Evolutionary conservation across 1,140 invertebrate genomes (phyloP), one percentile per base, ranked within the genome.

Genomic region (Monomorium pharaonis): DNA sequence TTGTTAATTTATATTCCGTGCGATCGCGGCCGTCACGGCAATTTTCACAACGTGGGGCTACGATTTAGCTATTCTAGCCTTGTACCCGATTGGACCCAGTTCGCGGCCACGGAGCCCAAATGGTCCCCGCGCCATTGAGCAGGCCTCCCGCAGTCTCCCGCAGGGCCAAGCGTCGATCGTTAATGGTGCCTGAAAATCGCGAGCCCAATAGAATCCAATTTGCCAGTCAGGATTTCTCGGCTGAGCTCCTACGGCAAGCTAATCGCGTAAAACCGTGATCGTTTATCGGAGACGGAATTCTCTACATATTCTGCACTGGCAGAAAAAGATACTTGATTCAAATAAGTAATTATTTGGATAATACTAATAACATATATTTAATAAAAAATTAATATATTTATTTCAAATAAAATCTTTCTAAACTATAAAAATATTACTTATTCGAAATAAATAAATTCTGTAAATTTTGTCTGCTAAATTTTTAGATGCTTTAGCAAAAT

Each of bases 61-160:
- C 63, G 72, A 56, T 89, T 90, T 90, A 90, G 74, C 89, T 86
- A 90, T 90, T 86, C 89, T 78, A 80, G 70, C 89, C 89, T 90
- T 90, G 84, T 90, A 67, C 70, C 33, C 78, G 56, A 88, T 90
- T 76, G 89, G 65, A 86, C 70, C 84, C 84, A 86, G 81, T 87
- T 84, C 44, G 76, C 81, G 63, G 42, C 51, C 78, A 85, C 70
- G 56, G 60, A 86, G 58, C n/a, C 67, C 74, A 90, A 89, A 84
- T 67, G 44, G 77, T 83, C 70, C 85, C 58, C 30, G 37, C 9
- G 44, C 51, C 74, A 83, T 84, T 67, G 33, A 37, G 42, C 27
- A 44, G 76, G n/a, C n/a, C 16, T 44, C 75, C 27, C 21, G 37
- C 33, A 58, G 67, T 47, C 51, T 65, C 86, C 18, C 21, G n/a